These are phyloP conservation scores for Salmo trutta DNA, from an alignment of 2,797 vertebrate genomes.

Conservation along the genomic window DNA sequence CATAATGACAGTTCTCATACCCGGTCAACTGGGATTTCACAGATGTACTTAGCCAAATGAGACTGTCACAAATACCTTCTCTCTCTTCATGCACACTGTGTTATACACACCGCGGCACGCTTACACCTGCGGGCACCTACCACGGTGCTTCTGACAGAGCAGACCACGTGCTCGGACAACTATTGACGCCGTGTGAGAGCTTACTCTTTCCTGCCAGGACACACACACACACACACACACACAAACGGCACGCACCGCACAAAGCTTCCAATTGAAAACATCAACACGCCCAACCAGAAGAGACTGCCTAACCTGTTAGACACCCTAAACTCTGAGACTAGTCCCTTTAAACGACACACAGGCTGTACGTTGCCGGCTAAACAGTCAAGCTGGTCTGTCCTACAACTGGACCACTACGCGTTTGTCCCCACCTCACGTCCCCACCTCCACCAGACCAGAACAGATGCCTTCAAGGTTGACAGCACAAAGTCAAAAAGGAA, in stretches of 20 bases:
- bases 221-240: not conserved
- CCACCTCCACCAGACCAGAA: constrained; percentile 26
- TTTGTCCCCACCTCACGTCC: constrained; percentile 15
- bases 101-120: not conserved
- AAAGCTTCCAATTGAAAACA: constrained; percentile 43
- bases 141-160: constrained; percentile 30
- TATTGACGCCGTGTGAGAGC: constrained; percentile 57
- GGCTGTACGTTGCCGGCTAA: not conserved
- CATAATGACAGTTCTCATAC: not conserved
- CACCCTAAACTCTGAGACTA: constrained; percentile 14
- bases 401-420: constrained; percentile 15
- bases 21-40: not conserved
- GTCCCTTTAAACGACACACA: constrained; percentile 61
- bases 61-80: not conserved
- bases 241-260: constrained; percentile 13
- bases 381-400: constrained; percentile 26
- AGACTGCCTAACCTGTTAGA: constrained; percentile 61
- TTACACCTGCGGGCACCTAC: constrained; percentile 45
- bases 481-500: constrained; percentile 52
- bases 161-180: constrained; percentile 68
- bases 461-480: constrained; percentile 58
- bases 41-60: not conserved
- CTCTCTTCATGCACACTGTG: not conserved
- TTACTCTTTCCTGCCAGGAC: constrained; percentile 24
- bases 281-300: constrained; percentile 58